Evolutionary conservation across 2,888 invertebrate genomes (phyloP), one percentile per base, ranked within the genome.

Genomic region (Ctenicera cuprea): DNA sequence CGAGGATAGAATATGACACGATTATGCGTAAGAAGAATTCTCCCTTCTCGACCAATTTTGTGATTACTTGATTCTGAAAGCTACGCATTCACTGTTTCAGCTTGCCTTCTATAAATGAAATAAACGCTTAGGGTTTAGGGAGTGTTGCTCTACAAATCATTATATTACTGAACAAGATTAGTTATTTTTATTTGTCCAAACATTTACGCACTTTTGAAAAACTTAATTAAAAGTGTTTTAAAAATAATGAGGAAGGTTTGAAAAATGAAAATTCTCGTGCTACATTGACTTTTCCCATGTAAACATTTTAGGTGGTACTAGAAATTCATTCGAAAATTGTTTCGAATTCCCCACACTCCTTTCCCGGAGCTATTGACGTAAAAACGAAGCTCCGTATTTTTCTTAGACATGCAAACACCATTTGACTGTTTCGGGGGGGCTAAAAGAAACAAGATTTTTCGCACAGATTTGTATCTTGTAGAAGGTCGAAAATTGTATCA

Each of bases 61-160:
- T 85, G 85, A 87, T 87, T 86, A 84, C 86, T 84, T 83, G 83
- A 83, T 84, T 83, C 81, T 80, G 77, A 79, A 80, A 83, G 81
- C 81, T 79, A 79, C 80, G 80, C 79, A 80, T 81, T 81, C 81
- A 80, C 78, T 79, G 81, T 81, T 82, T 81, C 80, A 78, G 77
- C 75, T 81, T 80, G 80, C 76, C 82, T 79, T 81, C 82, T 81
- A 83, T 82, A 82, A 83, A 83, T 81, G 79, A 79, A 81, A 81
- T 82, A 80, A 78, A 77, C 76, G 77, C 74, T 66, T 65, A 54
- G 68, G 72, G 67, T 57, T 33, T 33, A 33, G 33, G 50, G 73
- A 64, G 75, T 71, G 71, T 68, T 65, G 69, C 72, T 66, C 65
- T 66, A 74, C 69, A 74, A 74, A 70, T 74, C 73, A 74, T 74